Evolutionary conservation across 2,888 invertebrate species (phyloP).

Genomic region (Mesopsocus fuscifrons): DNA sequence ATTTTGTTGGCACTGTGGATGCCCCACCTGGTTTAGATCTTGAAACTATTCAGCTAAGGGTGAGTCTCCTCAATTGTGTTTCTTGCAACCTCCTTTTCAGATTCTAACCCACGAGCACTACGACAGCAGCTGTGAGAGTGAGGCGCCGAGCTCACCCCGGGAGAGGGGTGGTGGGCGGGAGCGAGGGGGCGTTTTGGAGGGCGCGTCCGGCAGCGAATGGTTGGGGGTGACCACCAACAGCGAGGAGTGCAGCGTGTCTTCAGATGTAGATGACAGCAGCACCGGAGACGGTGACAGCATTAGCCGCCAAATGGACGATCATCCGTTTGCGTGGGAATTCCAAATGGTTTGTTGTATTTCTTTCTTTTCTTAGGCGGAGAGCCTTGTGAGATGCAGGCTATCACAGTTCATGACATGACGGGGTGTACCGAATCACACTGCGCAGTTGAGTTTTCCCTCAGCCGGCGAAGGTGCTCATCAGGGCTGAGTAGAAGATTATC

Average conservation of each 20-base stretch:
- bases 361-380: conserved; percentile 3
- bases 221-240: conserved; percentile 78
- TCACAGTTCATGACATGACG: too few relatives aligned
- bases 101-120: too few relatives aligned
- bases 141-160: conserved; percentile 16
- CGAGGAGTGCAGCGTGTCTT: conserved; percentile 67
- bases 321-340: conserved; percentile 39
- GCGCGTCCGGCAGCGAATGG: conserved; percentile 59
- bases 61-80: too few relatives aligned
- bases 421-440: too few relatives aligned
- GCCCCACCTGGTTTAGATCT: too few relatives aligned
- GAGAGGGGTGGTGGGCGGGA: conserved; percentile 14
- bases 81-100: too few relatives aligned
- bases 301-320: conserved; percentile 26
- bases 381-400: conserved; percentile 12
- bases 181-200: conserved; percentile 32
- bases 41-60: too few relatives aligned
- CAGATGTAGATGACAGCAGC: conserved; percentile 41
- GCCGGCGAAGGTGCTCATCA: too few relatives aligned
- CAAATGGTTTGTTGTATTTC: conserved; percentile 30
- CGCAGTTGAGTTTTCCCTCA: too few relatives aligned
- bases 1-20: too few relatives aligned
- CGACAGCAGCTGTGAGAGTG: conserved; percentile 14
- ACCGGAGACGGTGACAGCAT: conserved; percentile 24
- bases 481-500: too few relatives aligned